Conservation (phyloP, 1,140 invertebrate genomes). For the Heliconius congener region DNA sequence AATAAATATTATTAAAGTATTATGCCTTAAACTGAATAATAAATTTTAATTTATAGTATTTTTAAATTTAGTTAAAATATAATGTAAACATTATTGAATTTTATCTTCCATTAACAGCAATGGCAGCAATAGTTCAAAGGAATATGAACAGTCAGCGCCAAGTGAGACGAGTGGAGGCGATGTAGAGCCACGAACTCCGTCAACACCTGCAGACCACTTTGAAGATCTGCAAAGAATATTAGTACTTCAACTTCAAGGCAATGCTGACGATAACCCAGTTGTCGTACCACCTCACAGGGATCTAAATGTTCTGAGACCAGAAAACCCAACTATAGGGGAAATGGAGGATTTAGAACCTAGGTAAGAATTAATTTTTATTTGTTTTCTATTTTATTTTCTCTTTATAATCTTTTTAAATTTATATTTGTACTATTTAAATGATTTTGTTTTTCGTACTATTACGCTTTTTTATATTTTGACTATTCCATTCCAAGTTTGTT, state of each 20-base stretch:
- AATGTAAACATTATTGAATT: background rate
- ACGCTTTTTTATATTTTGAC: too few species aligned
- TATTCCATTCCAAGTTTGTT: too few species aligned
- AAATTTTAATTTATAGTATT: background rate
- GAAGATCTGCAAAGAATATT: conserved; percentile 72
- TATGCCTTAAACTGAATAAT: background rate
- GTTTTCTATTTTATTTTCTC: too few species aligned
- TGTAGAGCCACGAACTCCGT: conserved; percentile 60
- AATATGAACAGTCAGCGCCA: conserved; percentile 71
- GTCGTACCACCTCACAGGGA: conserved; percentile 82
- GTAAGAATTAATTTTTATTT: conserved; percentile 57
- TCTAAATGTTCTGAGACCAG: conserved; percentile 71
- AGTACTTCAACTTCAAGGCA: conserved; percentile 63
- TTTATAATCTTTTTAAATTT: too few species aligned
- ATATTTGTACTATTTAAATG: too few species aligned
- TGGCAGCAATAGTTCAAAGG: conserved; percentile 66
- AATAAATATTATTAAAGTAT: background rate
- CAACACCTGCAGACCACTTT: conserved; percentile 62
- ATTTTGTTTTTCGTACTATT: too few species aligned
- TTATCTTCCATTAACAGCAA: conserved; percentile 50
- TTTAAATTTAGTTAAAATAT: background rate
- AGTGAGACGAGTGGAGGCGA: conserved; percentile 64
- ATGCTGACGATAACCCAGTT: conserved; percentile 74
- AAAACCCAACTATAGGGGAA: conserved; percentile 86
- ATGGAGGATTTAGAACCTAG: conserved; percentile 83